phyloP scores from a whole-genome alignment of 1,140 invertebrate species.

The Notospermus geniculatus region DNA sequence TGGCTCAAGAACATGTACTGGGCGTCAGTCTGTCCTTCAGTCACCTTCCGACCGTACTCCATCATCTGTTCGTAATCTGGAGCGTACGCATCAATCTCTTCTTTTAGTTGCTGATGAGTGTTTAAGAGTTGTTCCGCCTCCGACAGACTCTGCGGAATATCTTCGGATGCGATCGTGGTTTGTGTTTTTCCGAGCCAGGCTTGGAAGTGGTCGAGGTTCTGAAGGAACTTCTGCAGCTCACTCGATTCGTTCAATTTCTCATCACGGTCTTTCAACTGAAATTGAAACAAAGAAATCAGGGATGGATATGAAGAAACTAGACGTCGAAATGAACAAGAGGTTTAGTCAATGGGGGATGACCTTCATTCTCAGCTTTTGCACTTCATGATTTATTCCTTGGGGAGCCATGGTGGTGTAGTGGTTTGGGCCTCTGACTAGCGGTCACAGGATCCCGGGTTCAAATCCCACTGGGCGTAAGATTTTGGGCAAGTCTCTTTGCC shows the following conservation, averaged over 20 bases:
- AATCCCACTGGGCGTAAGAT: too few relatives aligned
- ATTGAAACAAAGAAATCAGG: slow-evolving; percentile 13
- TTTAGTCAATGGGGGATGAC: too few relatives aligned
- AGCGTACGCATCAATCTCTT: slow-evolving; percentile 98
- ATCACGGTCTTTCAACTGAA: slow-evolving; percentile 89
- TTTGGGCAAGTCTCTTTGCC: too few relatives aligned
- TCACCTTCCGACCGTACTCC: slow-evolving; percentile 95
- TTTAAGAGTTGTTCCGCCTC: slow-evolving; percentile 95
- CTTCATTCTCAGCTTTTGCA: too few relatives aligned
- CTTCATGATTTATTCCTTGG: too few relatives aligned
- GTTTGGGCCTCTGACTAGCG: too few relatives aligned
- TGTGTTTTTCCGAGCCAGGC: slow-evolving; percentile 98
- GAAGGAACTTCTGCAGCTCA: slow-evolving; percentile 95
- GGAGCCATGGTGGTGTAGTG: too few relatives aligned
- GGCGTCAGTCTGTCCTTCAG: slow-evolving; percentile 80
- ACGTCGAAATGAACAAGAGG: too few relatives aligned
- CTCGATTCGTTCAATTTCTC: slow-evolving; percentile 97
- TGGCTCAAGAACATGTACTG: slow-evolving; percentile 99
- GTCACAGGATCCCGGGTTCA: too few relatives aligned
- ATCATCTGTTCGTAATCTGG: slow-evolving; percentile 98
- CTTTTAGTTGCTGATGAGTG: slow-evolving; percentile 93
- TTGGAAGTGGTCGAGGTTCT: slow-evolving; percentile 99
- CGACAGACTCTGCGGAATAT: slow-evolving; percentile 91
- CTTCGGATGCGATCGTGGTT: slow-evolving; percentile 91
- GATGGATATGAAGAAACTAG: too few relatives aligned